Conservation (phyloP, 2,113 vertebrate genomes). For the Ceuthmochares aereus region DNA sequence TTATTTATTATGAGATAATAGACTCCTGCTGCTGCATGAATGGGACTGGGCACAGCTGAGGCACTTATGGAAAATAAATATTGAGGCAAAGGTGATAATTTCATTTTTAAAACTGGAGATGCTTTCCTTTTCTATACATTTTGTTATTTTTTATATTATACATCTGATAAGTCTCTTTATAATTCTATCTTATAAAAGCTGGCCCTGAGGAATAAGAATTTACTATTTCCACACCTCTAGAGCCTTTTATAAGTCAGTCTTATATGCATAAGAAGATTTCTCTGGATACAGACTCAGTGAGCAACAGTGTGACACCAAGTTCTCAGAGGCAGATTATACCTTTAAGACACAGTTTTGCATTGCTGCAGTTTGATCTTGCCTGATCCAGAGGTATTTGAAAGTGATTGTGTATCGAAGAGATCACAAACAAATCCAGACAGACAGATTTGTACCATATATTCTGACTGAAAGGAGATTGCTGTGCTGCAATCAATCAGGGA, state of each 20-base stretch:
- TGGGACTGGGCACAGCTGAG: neutral
- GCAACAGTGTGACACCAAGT: neutral
- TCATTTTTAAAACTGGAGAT: conserved; percentile 46
- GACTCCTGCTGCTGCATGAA: conserved; percentile 19
- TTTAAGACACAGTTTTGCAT: neutral
- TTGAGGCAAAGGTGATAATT: neutral
- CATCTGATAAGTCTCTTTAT: neutral
- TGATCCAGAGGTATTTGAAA: neutral
- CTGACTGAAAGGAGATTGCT: neutral
- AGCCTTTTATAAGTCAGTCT: neutral
- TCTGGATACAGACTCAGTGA: neutral
- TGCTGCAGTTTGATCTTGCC: neutral
- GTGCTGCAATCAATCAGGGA: neutral
- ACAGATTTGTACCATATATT: neutral
- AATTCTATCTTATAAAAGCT: neutral
- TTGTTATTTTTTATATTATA: neutral
- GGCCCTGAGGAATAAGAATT: neutral
- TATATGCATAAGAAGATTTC: neutral
- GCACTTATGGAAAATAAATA: conserved; percentile 28
- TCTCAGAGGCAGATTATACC: neutral
- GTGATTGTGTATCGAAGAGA: neutral
- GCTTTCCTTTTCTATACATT: neutral
- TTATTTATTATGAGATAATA: conserved; percentile 36
- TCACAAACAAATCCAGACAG: neutral
- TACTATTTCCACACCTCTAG: neutral